Base-by-base conservation (phyloP, 2,797 vertebrate species). In the Parauchenoglanis ngamensis region DNA sequence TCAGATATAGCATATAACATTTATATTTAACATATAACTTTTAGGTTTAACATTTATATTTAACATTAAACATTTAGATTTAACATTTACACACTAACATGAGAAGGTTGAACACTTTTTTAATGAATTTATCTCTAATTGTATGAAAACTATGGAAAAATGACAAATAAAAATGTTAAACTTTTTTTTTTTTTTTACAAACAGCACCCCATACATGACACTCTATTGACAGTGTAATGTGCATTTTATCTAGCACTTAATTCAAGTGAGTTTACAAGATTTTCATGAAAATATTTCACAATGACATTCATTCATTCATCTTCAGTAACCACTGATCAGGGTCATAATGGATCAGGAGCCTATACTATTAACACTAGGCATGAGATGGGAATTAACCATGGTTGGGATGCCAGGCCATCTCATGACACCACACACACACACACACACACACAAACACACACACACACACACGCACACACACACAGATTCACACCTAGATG, bases 251-350 rank as follows among this genome's bases (percentile, higher is more conserved):
- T 76, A 7, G 49, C 12, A 76, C 67, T 35, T 31, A 46, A n/a
- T 49, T 75, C 1, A 75, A 25, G 44, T 49, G 70, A 67, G n/a
- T 67, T 63, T n/a, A 63, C 7, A 11, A 72, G 40, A 44, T 25
- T 73, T 73, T 46, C 23, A n/a, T 49, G 73, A 49, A 76, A 12
- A 17, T 76, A 6, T 76, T 76, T 76, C n/a, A 76, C 46, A 76
- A 17, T 17, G 15, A 31, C 15, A 54, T 54, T 52, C 46, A 17
- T 76, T 54, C n/a, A 54, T 56, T 28, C 44, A 49, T 75, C 44
- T 46, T 49, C 44, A 52, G 4, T 7, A 25, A 13, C 67, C 10
- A 8, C 59, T 72, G 35, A 73, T 46, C 21, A 23, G 0, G 40
- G 44, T 46, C 12, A 46, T 46, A 25, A 19, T 46, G 21, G 40